Conservation (phyloP, 1,140 invertebrate genomes). For the Rhysida immarginata region DNA sequence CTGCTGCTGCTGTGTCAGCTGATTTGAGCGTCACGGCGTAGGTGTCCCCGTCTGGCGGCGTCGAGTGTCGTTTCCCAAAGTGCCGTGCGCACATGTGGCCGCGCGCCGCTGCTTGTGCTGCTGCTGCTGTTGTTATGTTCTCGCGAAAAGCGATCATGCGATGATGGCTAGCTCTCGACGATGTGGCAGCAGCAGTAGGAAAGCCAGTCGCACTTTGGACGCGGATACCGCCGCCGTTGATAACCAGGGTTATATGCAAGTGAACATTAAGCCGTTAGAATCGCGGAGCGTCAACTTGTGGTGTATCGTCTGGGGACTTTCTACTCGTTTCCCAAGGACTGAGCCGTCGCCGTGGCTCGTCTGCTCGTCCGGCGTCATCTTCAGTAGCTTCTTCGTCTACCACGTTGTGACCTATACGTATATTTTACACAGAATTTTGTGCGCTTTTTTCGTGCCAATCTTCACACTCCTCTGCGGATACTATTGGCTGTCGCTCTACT, state of each 20-base stretch:
- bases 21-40: too few species aligned
- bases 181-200: neutral
- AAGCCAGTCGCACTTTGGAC: neutral
- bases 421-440: neutral
- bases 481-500: conserved; percentile 26
- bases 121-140: too few species aligned
- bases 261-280: neutral
- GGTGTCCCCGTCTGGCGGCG: neutral
- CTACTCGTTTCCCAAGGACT: too few species aligned
- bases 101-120: too few species aligned
- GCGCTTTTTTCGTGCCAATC: conserved; percentile 20
- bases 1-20: too few species aligned
- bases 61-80: neutral
- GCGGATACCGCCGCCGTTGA: neutral
- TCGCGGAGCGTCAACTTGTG: neutral
- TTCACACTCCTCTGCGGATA: conserved; percentile 28
- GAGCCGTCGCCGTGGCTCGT: neutral
- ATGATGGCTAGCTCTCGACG: neutral
- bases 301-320: neutral
- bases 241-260: neutral
- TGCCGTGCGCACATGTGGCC: neutral
- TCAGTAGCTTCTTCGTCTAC: neutral
- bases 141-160: neutral
- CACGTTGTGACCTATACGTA: neutral
- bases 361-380: neutral